phyloP scores from a whole-genome alignment of 2,113 vertebrate species.

The Sylvia atricapilla region DNA sequence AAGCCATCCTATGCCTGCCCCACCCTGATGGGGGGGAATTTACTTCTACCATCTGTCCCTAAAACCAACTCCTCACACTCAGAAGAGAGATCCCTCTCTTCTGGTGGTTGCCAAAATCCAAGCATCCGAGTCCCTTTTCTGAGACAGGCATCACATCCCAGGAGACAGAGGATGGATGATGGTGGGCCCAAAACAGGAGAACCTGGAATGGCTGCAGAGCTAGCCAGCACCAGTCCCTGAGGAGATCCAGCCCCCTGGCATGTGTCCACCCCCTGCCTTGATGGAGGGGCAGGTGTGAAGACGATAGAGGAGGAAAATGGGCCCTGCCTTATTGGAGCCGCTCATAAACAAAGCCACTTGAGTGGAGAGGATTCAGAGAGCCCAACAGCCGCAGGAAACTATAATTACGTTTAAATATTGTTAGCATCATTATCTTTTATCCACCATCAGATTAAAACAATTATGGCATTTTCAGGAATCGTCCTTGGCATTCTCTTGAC shows the following conservation, averaged over 20 bases:
- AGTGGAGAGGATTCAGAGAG: conserved; percentile 65
- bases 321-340: neutral
- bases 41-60: neutral
- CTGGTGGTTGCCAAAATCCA: accelerated
- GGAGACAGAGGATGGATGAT: neutral
- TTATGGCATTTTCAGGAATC: conserved; percentile 68
- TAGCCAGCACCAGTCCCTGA: accelerated
- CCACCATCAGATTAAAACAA: conserved; percentile 70
- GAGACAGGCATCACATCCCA: neutral
- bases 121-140: neutral
- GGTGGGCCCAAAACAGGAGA: neutral
- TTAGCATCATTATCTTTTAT: conserved; percentile 71
- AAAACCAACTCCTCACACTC: neutral
- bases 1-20: neutral
- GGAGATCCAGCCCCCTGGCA: neutral
- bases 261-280: neutral
- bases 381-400: conserved; percentile 66
- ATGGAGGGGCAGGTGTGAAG: conserved; percentile 48
- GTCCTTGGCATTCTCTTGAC: conserved; percentile 67
- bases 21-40: neutral
- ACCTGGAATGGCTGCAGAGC: accelerated
- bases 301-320: neutral
- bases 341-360: conserved; percentile 65
- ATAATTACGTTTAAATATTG: conserved; percentile 70
- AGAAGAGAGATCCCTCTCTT: neutral